Conservation (phyloP, 2,113 vertebrate species). For the Grantiella picta region DNA sequence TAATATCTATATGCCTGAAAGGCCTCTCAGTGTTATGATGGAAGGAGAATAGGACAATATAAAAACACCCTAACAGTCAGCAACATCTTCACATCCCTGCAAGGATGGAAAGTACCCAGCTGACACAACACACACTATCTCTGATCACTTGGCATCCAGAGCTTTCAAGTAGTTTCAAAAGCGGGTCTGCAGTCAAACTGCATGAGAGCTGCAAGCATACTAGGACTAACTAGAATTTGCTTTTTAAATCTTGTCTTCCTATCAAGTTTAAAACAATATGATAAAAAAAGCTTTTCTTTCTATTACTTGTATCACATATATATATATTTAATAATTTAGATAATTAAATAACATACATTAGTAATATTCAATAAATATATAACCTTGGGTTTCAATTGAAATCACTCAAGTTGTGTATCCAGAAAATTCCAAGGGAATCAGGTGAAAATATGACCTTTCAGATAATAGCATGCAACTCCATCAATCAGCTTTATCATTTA, state of each 20-base stretch:
- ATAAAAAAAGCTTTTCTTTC: not conserved
- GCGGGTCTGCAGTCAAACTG: not conserved
- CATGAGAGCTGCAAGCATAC: not conserved
- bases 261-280: not conserved
- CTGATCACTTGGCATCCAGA: not conserved
- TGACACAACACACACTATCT: not conserved
- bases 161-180: not conserved
- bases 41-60: not conserved
- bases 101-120: not conserved
- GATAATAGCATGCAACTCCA: slow-evolving; percentile 29
- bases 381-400: not conserved
- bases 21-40: not conserved
- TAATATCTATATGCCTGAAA: not conserved
- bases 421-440: slow-evolving; percentile 57
- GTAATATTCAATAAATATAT: not conserved
- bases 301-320: not conserved
- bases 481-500: slow-evolving; percentile 53
- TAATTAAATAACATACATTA: not conserved
- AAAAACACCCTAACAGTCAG: not conserved
- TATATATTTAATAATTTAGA: not conserved
- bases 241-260: not conserved
- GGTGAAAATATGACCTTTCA: slow-evolving; percentile 66
- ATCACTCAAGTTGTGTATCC: slow-evolving; percentile 15
- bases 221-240: not conserved
- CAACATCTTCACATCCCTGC: not conserved